phyloP scores from a whole-genome alignment of 1,140 invertebrate species.

The Leptonema lineaticorne region DNA sequence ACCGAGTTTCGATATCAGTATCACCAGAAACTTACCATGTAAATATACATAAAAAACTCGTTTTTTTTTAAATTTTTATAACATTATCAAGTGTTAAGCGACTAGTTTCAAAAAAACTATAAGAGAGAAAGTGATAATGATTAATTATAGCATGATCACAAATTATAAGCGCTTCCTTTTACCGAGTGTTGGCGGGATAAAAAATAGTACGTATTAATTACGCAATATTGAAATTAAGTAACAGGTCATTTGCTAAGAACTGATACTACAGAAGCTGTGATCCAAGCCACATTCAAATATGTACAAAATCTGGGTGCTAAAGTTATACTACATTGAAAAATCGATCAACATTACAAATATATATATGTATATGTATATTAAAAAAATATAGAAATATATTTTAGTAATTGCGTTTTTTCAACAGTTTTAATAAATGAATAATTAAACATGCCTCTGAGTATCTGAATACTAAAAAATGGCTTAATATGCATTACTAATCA shows the following conservation, averaged over 20 bases:
- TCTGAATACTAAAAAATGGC: slow-evolving; percentile 27
- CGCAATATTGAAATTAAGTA: slow-evolving; percentile 39
- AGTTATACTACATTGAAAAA: slow-evolving; percentile 42
- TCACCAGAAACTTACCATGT: slow-evolving; percentile 28
- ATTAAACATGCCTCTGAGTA: slow-evolving; percentile 40
- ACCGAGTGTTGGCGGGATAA: slow-evolving; percentile 38
- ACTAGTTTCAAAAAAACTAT: slow-evolving; percentile 41
- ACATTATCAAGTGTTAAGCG: slow-evolving; percentile 35
- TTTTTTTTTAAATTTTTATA: slow-evolving; percentile 21
- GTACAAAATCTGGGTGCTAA: slow-evolving; percentile 42
- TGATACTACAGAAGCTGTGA: slow-evolving; percentile 43
- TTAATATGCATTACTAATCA: slow-evolving; percentile 31
- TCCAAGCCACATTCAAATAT: slow-evolving; percentile 43
- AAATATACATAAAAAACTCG: slow-evolving; percentile 23
- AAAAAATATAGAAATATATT: slow-evolving; percentile 24
- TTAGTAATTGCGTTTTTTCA: slow-evolving; percentile 35
- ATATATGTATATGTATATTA: slow-evolving; percentile 22
- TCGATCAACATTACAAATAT: slow-evolving; percentile 42
- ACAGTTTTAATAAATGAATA: slow-evolving; percentile 37
- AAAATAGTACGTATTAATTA: slow-evolving; percentile 41
- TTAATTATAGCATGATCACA: slow-evolving; percentile 42
- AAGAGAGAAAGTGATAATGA: slow-evolving; percentile 41
- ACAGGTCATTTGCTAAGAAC: slow-evolving; percentile 41
- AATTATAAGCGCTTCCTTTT: slow-evolving; percentile 41
- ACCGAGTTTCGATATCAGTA: slow-evolving; percentile 1